Conservation (phyloP, 2,113 vertebrate genomes). For the Xiphias gladius region DNA sequence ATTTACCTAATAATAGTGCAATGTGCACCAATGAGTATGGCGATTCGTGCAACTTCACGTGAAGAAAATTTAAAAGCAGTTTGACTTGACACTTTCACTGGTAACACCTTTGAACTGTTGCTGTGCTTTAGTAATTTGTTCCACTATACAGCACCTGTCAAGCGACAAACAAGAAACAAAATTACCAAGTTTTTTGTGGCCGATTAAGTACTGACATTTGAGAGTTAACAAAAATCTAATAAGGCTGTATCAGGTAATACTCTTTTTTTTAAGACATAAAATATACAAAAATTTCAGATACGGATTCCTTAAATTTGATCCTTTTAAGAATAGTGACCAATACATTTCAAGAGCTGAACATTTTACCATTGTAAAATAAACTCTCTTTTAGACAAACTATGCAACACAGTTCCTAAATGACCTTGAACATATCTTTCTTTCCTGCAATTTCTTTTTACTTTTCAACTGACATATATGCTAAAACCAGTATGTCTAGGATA, state of each 20-base stretch:
- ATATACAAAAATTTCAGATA: too few relatives aligned
- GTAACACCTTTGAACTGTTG: too few relatives aligned
- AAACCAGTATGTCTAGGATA: too few relatives aligned
- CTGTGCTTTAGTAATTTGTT: too few relatives aligned
- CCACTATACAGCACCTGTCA: too few relatives aligned
- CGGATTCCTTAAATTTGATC: background rate
- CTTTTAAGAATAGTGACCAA: background rate
- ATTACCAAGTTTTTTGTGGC: too few relatives aligned
- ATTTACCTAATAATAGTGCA: background rate
- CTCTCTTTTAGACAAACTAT: background rate
- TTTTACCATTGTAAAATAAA: too few relatives aligned
- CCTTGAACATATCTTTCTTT: background rate
- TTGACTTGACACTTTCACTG: background rate
- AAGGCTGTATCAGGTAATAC: too few relatives aligned
- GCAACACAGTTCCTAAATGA: background rate
- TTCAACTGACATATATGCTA: background rate
- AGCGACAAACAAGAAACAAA: too few relatives aligned
- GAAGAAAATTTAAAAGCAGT: background rate
- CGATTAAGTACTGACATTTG: too few relatives aligned
- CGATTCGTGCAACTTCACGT: background rate
- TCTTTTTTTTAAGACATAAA: too few relatives aligned
- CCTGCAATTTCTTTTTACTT: background rate
- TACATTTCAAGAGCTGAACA: background rate
- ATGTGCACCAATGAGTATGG: background rate
- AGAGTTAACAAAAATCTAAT: too few relatives aligned